Evolutionary conservation across 2,113 vertebrate species (phyloP).

Genomic region (Xenus cinereus): DNA sequence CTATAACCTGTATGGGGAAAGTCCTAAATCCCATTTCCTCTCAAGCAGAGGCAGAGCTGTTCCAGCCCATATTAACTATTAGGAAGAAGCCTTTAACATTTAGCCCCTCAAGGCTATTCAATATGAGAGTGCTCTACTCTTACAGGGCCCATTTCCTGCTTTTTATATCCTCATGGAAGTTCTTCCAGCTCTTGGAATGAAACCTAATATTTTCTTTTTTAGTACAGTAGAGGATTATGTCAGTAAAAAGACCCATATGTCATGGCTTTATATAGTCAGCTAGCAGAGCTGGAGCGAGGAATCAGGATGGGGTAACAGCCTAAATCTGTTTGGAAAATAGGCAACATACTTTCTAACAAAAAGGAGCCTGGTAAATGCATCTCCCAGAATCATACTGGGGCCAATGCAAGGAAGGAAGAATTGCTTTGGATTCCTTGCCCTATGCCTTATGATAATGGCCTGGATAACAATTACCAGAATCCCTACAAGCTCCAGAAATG

Average conservation of each 20-base stretch:
- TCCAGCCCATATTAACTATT: neutral
- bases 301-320: neutral
- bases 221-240: conserved; percentile 61
- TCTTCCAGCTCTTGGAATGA: conserved; percentile 60
- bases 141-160: conserved; percentile 52
- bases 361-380: neutral
- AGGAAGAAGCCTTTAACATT: conserved; percentile 16
- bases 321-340: conserved; percentile 45
- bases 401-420: neutral
- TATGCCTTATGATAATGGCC: neutral
- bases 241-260: conserved; percentile 65
- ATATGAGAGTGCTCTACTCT: neutral
- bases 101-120: neutral
- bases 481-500: neutral
- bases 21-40: conserved; percentile 42
- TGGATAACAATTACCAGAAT: neutral
- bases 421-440: neutral
- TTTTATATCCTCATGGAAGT: conserved; percentile 63
- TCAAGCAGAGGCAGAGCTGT: neutral
- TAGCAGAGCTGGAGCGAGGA: neutral
- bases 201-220: conserved; percentile 70
- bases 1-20: neutral
- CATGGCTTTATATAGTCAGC: conserved; percentile 66
- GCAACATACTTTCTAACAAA: conserved; percentile 19
- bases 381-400: neutral